phyloP scores from a whole-genome alignment of 2,113 vertebrate genomes.

The Heterotis niloticus region DNA sequence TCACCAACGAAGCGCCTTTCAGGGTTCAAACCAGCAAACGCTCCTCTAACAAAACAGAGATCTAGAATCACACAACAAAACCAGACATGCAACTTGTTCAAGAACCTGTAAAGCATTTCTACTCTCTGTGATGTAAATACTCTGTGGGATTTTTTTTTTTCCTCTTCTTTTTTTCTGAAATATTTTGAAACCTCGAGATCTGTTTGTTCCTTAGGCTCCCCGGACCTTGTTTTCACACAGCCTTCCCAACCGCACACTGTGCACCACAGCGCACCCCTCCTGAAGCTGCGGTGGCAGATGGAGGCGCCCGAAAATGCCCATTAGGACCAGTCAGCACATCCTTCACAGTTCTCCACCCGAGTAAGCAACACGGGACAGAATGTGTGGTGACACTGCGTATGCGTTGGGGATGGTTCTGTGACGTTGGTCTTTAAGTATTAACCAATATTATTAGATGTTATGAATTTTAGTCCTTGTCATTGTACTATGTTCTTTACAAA shows the following conservation, averaged over 20 bases:
- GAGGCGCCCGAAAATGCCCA: not conserved
- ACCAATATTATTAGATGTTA: slow-evolving; percentile 67
- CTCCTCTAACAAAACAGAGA: not conserved
- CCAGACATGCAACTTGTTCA: slow-evolving; percentile 31
- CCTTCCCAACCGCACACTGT: slow-evolving; percentile 25
- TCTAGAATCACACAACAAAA: slow-evolving; percentile 9
- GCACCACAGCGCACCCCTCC: not conserved
- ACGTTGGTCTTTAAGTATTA: slow-evolving; percentile 55
- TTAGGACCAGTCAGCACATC: not conserved
- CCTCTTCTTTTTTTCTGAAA: slow-evolving; percentile 32
- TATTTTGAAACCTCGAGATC: slow-evolving; percentile 55
- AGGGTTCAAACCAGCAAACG: slow-evolving; percentile 25
- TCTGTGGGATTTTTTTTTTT: slow-evolving; percentile 33
- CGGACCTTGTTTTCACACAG: slow-evolving; percentile 54
- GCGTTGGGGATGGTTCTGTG: slow-evolving; percentile 42
- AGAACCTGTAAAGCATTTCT: slow-evolving; percentile 25
- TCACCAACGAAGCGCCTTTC: slow-evolving; percentile 25
- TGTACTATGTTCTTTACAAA: slow-evolving; percentile 70
- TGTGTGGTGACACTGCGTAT: too few relatives aligned
- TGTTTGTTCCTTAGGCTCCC: slow-evolving; percentile 64
- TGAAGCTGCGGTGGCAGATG: slow-evolving; percentile 28
- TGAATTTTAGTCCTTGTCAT: slow-evolving; percentile 62
- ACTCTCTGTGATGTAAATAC: slow-evolving; percentile 58
- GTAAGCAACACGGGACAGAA: not conserved
- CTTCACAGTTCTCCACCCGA: not conserved